Evolutionary conservation across 2,797 vertebrate species (phyloP).

Genomic region (Melanotaenia nigrans): DNA sequence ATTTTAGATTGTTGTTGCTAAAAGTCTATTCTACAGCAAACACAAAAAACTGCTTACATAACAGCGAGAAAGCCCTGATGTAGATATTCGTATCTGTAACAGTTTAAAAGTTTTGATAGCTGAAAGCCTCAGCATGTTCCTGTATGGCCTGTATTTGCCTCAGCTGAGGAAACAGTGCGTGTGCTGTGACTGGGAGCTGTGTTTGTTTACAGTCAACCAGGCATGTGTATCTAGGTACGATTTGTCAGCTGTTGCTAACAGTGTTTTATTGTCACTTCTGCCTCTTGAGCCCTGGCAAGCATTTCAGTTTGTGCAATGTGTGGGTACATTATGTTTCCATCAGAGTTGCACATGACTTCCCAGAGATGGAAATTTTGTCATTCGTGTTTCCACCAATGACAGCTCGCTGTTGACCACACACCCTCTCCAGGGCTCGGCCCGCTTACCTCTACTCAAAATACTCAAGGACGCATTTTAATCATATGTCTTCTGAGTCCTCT

Average conservation of each 20-base stretch:
- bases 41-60: slow-evolving; percentile 17
- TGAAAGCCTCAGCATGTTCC: slow-evolving; percentile 20
- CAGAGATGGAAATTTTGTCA: slow-evolving; percentile 49
- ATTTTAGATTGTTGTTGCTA: not conserved
- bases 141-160: slow-evolving; percentile 35
- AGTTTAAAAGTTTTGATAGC: slow-evolving; percentile 45
- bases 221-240: slow-evolving; percentile 52
- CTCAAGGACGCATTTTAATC: slow-evolving; percentile 63
- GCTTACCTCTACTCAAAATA: slow-evolving; percentile 65
- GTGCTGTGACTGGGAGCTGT: slow-evolving; percentile 48
- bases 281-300: slow-evolving; percentile 51
- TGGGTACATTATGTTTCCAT: slow-evolving; percentile 22
- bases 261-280: slow-evolving; percentile 41
- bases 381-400: slow-evolving; percentile 71
- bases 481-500: not conserved
- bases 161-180: slow-evolving; percentile 59
- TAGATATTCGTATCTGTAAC: slow-evolving; percentile 32
- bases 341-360: slow-evolving; percentile 52
- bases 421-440: slow-evolving; percentile 64
- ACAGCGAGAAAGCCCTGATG: slow-evolving; percentile 25
- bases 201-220: slow-evolving; percentile 62
- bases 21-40: not conserved
- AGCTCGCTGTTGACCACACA: slow-evolving; percentile 49
- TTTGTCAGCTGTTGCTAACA: slow-evolving; percentile 58
- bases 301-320: slow-evolving; percentile 33